Evolutionary conservation across 2,888 invertebrate genomes (phyloP).

Genomic region (Gasteruption jaculator): DNA sequence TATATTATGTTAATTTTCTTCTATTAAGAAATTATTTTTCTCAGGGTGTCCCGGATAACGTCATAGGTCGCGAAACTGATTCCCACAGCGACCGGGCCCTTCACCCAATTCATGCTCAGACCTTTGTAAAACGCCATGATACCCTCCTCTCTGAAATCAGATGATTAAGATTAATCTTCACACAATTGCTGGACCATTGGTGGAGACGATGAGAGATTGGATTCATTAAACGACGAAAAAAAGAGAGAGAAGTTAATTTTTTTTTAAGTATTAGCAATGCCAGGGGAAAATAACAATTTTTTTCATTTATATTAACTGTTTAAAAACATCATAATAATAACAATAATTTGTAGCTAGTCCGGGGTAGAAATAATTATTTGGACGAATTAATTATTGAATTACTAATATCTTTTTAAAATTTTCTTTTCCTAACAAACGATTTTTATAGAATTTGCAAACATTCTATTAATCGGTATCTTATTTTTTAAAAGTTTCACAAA

Average conservation of each 20-base stretch:
- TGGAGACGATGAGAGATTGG: background rate
- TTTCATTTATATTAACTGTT: background rate
- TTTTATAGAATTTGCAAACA: background rate
- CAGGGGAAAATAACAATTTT: background rate
- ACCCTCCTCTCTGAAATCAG: conserved; percentile 74
- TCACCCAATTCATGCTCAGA: conserved; percentile 99
- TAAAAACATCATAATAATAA: background rate
- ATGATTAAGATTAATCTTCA: too few relatives aligned
- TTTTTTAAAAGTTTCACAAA: too few relatives aligned
- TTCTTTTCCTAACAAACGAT: background rate
- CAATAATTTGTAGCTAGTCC: too few relatives aligned
- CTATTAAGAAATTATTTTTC: conserved; percentile 50
- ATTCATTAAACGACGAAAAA: background rate
- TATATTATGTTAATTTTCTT: too few relatives aligned
- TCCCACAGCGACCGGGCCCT: conserved; percentile 86
- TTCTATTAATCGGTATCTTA: too few relatives aligned
- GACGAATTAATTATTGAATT: too few relatives aligned
- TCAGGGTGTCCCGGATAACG: conserved; percentile 62
- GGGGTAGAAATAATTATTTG: too few relatives aligned
- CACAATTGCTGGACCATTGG: too few relatives aligned
- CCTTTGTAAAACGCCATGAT: conserved; percentile 94
- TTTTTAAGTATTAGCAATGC: too few relatives aligned
- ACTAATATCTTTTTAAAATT: too few relatives aligned
- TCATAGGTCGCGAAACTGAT: conserved; percentile 97
- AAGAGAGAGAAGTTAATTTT: too few relatives aligned